phyloP scores from a whole-genome alignment of 2,888 invertebrate genomes.

The Melipona bicolor region DNA sequence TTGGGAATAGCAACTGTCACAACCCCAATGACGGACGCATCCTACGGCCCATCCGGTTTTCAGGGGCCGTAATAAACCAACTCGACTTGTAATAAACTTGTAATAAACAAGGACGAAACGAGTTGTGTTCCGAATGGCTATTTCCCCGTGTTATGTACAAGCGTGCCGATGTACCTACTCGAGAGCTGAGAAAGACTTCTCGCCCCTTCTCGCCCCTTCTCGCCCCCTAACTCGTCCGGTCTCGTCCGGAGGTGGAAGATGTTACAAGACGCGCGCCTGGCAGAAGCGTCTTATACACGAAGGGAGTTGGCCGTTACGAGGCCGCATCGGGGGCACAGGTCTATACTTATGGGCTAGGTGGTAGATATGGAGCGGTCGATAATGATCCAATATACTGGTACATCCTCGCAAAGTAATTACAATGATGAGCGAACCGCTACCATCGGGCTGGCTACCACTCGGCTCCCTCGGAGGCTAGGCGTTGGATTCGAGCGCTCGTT shows the following conservation, averaged over 20 bases:
- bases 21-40: not conserved
- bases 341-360: slow-evolving; percentile 81
- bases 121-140: slow-evolving; percentile 34
- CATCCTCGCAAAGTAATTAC: slow-evolving; percentile 83
- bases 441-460: slow-evolving; percentile 61
- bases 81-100: slow-evolving; percentile 9
- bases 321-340: slow-evolving; percentile 67
- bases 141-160: slow-evolving; percentile 28
- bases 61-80: slow-evolving; percentile 8
- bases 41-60: not conserved
- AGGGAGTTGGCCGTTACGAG: slow-evolving; percentile 32
- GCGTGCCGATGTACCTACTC: slow-evolving; percentile 34
- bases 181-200: not conserved
- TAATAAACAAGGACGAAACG: slow-evolving; percentile 35
- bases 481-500: slow-evolving; percentile 64
- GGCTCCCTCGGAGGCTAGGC: slow-evolving; percentile 76
- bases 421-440: slow-evolving; percentile 83
- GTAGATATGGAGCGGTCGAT: slow-evolving; percentile 82
- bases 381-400: slow-evolving; percentile 83
- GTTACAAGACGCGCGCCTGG: slow-evolving; percentile 43
- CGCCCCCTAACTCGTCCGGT: not conserved
- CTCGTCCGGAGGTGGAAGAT: slow-evolving; percentile 27
- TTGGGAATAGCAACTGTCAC: not conserved
- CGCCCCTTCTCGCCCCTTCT: not conserved
- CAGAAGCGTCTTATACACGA: slow-evolving; percentile 25